A percentile compares a stretch with the other conserved stretches of the same genome.
Conservation (phyloP, 2,113 vertebrate genomes). For the Orientallactaga bullata region DNA sequence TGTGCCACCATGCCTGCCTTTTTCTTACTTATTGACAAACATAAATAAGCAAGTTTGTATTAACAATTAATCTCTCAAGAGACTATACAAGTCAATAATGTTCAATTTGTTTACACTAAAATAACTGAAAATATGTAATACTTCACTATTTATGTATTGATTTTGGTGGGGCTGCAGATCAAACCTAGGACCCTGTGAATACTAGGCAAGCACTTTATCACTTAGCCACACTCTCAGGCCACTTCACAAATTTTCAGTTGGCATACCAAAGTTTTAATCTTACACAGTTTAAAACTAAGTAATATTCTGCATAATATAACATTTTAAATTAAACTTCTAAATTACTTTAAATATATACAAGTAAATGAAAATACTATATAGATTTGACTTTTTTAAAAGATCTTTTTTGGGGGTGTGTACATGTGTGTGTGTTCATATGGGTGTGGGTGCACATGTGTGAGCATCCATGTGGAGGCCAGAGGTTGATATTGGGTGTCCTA, state of each 20-base stretch:
- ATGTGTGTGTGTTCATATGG: no score
- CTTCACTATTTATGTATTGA: background rate
- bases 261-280: conserved; percentile 34
- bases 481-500: no score
- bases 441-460: no score
- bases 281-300: conserved; percentile 44
- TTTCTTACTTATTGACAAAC: conserved; percentile 2
- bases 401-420: background rate
- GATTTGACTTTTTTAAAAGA: background rate
- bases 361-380: conserved; percentile 40
- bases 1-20: no score
- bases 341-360: conserved; percentile 35
- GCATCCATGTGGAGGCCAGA: no score
- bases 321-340: conserved; percentile 45
- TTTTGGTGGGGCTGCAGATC: background rate
- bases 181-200: background rate
- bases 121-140: conserved; percentile 16
- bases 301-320: background rate
- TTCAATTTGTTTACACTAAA: conserved; percentile 39
- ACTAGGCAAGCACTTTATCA: background rate
- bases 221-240: background rate
- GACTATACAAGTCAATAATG: background rate
- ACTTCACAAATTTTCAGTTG: conserved; percentile 32
- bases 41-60: conserved; percentile 28
- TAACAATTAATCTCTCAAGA: background rate